These are phyloP conservation scores for Cygnus atratus DNA, from an alignment of 2,113 vertebrate genomes.

Conservation along the genomic window DNA sequence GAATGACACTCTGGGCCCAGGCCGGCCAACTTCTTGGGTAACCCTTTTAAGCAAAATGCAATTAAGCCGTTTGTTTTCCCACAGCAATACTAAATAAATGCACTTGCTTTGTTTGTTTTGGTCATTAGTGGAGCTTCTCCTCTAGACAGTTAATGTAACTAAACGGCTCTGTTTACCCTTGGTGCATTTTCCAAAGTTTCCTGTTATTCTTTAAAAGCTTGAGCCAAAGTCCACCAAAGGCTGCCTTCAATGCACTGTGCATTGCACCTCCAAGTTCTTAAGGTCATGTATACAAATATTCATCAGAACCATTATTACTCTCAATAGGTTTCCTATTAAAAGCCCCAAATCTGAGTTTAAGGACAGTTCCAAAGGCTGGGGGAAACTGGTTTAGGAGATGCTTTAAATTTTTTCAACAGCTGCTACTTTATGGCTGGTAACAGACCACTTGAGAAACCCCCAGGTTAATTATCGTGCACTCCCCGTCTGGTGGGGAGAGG, in stretches of 20 bases:
- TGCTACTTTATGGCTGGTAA: constrained; percentile 53
- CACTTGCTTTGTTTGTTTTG: constrained; percentile 46
- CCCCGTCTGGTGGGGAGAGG: neutral
- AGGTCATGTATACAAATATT: constrained; percentile 53
- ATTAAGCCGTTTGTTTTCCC: constrained; percentile 35
- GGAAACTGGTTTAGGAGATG: constrained; percentile 26
- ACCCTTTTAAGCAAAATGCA: neutral
- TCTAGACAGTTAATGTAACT: constrained; percentile 52
- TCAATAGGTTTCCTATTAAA: neutral
- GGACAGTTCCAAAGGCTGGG: neutral
- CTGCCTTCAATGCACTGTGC: neutral
- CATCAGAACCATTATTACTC: constrained; percentile 27
- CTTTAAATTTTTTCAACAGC: constrained; percentile 52
- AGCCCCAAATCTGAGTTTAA: constrained; percentile 17
- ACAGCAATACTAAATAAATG: neutral
- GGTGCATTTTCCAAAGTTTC: constrained; percentile 2
- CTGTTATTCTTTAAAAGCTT: constrained; percentile 52
- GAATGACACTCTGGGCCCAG: neutral
- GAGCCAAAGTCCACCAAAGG: constrained; percentile 51
- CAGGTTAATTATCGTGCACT: neutral
- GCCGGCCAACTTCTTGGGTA: neutral
- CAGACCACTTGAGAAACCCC: constrained; percentile 31
- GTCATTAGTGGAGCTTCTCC: constrained; percentile 41
- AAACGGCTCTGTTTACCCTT: constrained; percentile 51
- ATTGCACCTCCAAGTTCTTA: constrained; percentile 3